Base-by-base conservation (phyloP, 2,113 vertebrate genomes). In the Oryzias javanicus region DNA sequence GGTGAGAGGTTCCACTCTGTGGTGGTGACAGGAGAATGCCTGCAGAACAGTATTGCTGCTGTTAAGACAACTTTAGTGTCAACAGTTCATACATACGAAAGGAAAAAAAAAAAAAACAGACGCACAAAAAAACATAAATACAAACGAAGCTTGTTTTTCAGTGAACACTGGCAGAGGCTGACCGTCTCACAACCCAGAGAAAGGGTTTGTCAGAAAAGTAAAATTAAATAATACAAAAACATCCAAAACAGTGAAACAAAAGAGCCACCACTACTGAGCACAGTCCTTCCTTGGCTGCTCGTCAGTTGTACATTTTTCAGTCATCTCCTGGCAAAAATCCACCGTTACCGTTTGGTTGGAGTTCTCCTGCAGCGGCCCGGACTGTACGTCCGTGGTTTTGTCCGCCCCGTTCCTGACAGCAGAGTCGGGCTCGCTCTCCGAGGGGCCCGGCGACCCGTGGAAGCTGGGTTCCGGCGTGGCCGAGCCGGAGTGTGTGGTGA, bases 241-340 rank as follows among this genome's bases (percentile, higher is more conserved):
- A 70, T 57, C 61, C 22, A 49, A 53, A 56, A 67, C 67, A 54
- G 54, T 47, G 70, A 79, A 71, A 83, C 13, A 59, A 24, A 64
- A 67, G 24, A 79, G 64, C 55, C 47, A 53, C 53, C 42, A 74
- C 84, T 91, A 92, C 90, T 95, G 92, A 84, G 93, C 89, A 64
- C 92, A 96, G 88, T 99, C 97, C 91, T 94, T 98, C 84, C 94
- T 92, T 57, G 97, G 97, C 76, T 97, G 97, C 88, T 99, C 97
- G 27, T 98, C 96, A 48, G 97, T 99, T 56, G 97, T 99, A 93
- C 97, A 99, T 91, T 99, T 99, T 76, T 99, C 97, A 83, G 97
- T 98, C 97, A 99, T 99, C 91, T 99, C 96, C 91, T 99, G 97
- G 92, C 97, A 99, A 87, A 99, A 99, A 89, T 99, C 97, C 76